Evolutionary conservation across 2,888 invertebrate species (phyloP).

Genomic region (Bimastos eiseni): DNA sequence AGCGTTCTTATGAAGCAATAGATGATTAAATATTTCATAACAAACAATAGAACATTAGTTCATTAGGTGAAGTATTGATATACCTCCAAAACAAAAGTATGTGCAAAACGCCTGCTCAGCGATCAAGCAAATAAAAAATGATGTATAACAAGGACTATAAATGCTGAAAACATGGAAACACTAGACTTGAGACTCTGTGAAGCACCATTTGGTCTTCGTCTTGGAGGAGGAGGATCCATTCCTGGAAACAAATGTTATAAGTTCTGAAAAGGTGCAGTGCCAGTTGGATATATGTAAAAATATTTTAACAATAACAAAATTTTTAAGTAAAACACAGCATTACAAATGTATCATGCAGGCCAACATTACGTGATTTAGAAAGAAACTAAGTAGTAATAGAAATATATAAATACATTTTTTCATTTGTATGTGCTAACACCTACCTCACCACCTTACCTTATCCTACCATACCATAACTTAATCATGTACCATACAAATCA

Average conservation of each 20-base stretch:
- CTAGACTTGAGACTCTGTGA: neutral
- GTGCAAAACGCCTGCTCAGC: neutral
- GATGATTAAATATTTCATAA: no score
- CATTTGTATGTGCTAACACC: neutral
- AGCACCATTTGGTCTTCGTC: constrained; percentile 1
- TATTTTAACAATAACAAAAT: neutral
- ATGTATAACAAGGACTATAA: neutral
- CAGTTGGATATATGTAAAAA: neutral
- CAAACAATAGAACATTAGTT: no score
- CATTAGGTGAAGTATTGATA: no score
- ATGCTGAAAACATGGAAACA: neutral
- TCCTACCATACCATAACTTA: neutral
- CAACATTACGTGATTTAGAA: neutral
- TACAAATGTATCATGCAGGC: neutral
- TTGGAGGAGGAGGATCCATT: neutral
- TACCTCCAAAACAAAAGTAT: neutral
- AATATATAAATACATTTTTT: neutral
- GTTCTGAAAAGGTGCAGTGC: neutral
- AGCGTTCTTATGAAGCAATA: no score
- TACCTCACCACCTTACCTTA: neutral
- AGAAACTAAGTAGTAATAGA: neutral
- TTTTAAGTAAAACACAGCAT: neutral
- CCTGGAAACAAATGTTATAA: constrained; percentile 3
- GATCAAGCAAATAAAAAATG: neutral
- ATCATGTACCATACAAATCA: neutral